phyloP scores from a whole-genome alignment of 2,797 vertebrate species.

The Helarctos malayanus region DNA sequence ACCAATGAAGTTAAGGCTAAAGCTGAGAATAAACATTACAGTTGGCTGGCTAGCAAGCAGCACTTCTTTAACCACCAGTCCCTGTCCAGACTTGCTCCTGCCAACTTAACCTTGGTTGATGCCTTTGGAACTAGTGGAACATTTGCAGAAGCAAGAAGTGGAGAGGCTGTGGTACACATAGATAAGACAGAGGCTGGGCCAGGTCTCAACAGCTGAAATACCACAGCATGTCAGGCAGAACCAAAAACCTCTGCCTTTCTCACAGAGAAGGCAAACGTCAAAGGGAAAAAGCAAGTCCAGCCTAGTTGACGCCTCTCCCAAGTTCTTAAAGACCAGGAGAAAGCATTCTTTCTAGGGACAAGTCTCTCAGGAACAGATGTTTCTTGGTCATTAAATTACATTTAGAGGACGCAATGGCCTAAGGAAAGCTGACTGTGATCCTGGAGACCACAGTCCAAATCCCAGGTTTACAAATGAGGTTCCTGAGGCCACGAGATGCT shows the following conservation, averaged over 20 bases:
- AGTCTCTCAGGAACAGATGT: background rate
- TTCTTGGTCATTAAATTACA: background rate
- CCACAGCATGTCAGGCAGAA: background rate
- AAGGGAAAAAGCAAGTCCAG: background rate
- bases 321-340: conserved; percentile 23
- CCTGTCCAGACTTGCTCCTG: background rate
- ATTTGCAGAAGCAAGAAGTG: background rate
- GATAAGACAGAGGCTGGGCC: background rate
- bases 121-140: background rate
- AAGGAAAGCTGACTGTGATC: background rate
- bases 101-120: background rate
- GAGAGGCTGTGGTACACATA: background rate
- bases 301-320: background rate
- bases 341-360: background rate
- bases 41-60: background rate
- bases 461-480: background rate
- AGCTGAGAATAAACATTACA: conserved; percentile 15
- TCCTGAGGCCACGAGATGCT: background rate
- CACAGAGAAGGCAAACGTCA: background rate
- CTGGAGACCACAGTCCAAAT: background rate
- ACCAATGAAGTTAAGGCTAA: conserved; percentile 39
- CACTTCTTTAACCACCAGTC: background rate
- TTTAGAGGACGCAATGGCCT: background rate
- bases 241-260: conserved; percentile 7
- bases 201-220: background rate